Percentiles rank a stretch among this genome's conserved stretches.
Evolutionary conservation across 2,888 invertebrate genomes (phyloP).

Genomic region (Caprella mutica): DNA sequence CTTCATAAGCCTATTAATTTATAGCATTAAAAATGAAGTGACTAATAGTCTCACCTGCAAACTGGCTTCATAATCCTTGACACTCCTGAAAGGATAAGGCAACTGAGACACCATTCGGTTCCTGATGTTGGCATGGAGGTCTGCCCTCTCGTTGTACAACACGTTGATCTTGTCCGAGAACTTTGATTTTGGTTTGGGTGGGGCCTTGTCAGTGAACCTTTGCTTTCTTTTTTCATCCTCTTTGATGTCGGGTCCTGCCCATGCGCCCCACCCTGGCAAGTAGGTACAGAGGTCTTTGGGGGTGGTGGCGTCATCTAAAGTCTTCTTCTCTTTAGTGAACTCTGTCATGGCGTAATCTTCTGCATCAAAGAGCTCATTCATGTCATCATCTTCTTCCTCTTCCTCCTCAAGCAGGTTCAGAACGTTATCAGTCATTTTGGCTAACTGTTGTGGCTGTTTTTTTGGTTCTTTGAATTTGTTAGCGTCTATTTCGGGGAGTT

Average conservation of each 20-base stretch:
- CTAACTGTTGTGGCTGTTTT: no score
- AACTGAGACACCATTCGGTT: constrained; percentile 44
- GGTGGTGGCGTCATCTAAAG: constrained; percentile 51
- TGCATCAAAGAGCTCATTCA: not conserved
- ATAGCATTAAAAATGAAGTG: no score
- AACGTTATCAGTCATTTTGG: no score
- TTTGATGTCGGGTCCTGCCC: constrained; percentile 66
- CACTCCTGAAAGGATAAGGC: constrained; percentile 81
- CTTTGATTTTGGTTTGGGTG: constrained; percentile 53
- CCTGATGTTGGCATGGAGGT: constrained; percentile 40
- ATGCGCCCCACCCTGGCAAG: constrained; percentile 90
- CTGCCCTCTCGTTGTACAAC: constrained; percentile 70
- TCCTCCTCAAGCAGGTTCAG: not conserved
- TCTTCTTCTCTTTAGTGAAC: constrained; percentile 37
- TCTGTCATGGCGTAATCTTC: not conserved
- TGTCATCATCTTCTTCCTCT: not conserved
- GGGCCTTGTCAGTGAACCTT: constrained; percentile 41
- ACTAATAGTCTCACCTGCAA: no score
- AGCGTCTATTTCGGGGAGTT: no score
- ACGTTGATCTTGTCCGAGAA: constrained; percentile 70
- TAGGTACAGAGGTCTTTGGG: constrained; percentile 61
- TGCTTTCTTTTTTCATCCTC: constrained; percentile 36
- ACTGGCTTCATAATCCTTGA: constrained; percentile 82
- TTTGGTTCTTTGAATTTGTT: no score
- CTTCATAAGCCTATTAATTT: no score